Conservation (phyloP, 2,797 vertebrate genomes). For the Darevskia nairensis region DNA sequence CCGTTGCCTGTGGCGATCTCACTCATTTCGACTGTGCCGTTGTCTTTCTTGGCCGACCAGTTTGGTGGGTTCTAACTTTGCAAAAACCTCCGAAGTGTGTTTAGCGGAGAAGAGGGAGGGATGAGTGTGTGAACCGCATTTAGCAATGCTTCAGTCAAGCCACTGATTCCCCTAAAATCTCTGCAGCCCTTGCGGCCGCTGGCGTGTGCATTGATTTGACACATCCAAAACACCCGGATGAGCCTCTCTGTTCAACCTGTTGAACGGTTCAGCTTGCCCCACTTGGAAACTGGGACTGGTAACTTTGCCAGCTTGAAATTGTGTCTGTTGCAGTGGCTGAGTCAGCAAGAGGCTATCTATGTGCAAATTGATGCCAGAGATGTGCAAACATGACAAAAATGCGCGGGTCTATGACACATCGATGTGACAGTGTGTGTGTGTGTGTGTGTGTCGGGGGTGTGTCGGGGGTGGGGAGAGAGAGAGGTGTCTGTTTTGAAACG, state of each 20-base stretch:
- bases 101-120: neutral
- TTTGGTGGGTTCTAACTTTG: neutral
- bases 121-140: neutral
- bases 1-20: neutral
- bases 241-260: neutral
- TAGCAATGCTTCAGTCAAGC: neutral
- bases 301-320: neutral
- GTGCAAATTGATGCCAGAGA: neutral
- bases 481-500: neutral
- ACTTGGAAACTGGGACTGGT: neutral
- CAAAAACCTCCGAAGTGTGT: neutral
- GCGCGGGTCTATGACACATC: no score
- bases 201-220: accelerated
- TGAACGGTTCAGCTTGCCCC: neutral
- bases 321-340: neutral
- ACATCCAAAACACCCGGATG: no score
- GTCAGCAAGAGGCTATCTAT: neutral
- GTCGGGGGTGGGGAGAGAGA: neutral
- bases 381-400: no score
- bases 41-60: neutral
- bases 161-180: neutral
- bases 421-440: no score
- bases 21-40: neutral
- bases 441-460: no score
- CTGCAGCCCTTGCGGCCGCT: no score